A percentile compares a stretch with the other conserved stretches of the same genome.
These are phyloP conservation scores for Tetramorium bicarinatum DNA, from an alignment of 2,888 invertebrate species.

Conservation along the genomic window DNA sequence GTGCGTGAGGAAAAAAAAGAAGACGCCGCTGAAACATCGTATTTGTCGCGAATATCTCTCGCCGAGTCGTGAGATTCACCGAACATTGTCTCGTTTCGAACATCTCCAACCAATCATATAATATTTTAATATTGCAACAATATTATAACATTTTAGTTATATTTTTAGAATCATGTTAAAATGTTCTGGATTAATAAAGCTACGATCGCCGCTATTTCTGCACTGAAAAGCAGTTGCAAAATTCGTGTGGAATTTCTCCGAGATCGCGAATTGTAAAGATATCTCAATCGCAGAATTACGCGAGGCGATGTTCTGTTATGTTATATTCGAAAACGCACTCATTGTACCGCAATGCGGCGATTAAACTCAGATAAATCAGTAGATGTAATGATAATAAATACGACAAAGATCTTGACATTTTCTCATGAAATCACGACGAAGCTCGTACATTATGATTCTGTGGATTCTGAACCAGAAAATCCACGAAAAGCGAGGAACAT, in stretches of 20 bases:
- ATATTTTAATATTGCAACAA: too few relatives aligned
- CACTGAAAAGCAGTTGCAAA: neutral
- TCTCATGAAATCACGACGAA: neutral
- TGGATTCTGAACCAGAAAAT: neutral
- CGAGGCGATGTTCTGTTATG: neutral
- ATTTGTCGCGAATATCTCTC: slow-evolving; percentile 25
- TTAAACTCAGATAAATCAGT: slow-evolving; percentile 21
- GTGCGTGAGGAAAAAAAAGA: neutral
- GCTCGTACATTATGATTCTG: neutral
- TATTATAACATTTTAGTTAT: too few relatives aligned
- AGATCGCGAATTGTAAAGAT: slow-evolving; percentile 14
- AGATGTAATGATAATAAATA: too few relatives aligned
- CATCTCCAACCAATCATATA: too few relatives aligned
- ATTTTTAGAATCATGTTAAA: too few relatives aligned
- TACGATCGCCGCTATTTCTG: too few relatives aligned
- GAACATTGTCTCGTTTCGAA: neutral
- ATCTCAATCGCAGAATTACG: slow-evolving; percentile 11
- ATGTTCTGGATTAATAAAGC: too few relatives aligned
- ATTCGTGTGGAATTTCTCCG: neutral
- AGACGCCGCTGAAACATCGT: neutral
- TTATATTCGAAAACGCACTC: slow-evolving; percentile 3
- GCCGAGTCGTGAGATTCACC: neutral
- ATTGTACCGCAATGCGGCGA: neutral
- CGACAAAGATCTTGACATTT: neutral
- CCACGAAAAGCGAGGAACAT: too few relatives aligned